Base-by-base conservation (phyloP, 37 sponge, comb jelly and placozoan genomes). In the Mnemiopsis leidyi region DNA sequence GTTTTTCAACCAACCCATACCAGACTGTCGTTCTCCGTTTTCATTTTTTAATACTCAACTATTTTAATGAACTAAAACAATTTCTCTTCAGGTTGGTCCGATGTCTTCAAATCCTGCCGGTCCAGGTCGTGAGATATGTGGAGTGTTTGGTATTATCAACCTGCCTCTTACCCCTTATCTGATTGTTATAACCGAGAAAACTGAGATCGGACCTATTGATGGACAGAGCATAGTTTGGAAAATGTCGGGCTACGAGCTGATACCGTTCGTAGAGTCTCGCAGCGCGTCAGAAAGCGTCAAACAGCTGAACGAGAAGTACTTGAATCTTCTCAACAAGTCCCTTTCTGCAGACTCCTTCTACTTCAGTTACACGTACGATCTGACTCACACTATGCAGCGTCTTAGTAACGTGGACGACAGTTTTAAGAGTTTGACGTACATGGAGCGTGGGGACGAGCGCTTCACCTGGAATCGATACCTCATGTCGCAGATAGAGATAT, bases 381-480 rank as follows among this genome's bases (percentile, higher is more conserved):
- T 98, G 32, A 95, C 96, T 23, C 97, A 95, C 94, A 88, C 95
- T 9, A 68, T 92, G 16, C 99, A 98, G 92, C 88, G 95, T 16
- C 34, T 94, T 32, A 20, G 20, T 0, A 79, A 95, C 34, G 82
- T 79, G 37, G 82, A 79, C 21, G 82, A 68, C 13, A 67, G 33
- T 67, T 69, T 92, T 68, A 69, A 26, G 23, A 69, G 68, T 30
- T 28, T 92, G 5, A 92, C 69, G 5, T 92, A 26, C 33, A 39
- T 92, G 32, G 68, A 69, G 92, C 83, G 95, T 94, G 99, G 96
- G 38, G 99, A 97, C 83, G 94, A 94, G 69, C 94, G 96, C 29
- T 98, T 98, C 68, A 77, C 96, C 21, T 98, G 99, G 99, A 98
- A 98, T 39, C 7, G 73, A 25, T 69, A 69, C 73, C 73, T 69